Conservation (phyloP, 2,797 vertebrate genomes). For the Heterohyrax brucei region DNA sequence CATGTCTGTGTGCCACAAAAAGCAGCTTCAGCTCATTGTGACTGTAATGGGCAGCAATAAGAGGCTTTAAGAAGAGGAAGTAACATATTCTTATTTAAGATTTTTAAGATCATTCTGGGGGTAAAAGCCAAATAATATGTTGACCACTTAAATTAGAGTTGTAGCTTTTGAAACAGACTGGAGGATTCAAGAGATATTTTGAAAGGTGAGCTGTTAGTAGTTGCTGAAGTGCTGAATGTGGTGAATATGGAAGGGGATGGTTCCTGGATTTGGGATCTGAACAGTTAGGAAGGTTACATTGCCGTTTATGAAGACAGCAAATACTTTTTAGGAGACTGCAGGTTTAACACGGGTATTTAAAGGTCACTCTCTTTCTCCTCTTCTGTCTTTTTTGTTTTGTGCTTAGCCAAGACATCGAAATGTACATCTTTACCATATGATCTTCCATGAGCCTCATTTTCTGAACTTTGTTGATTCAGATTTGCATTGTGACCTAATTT, state of each 20-base stretch:
- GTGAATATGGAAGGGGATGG: background rate
- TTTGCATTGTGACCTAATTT: conserved; percentile 15
- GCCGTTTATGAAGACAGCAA: background rate
- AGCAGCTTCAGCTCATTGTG: background rate
- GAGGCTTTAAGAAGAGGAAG: conserved; percentile 12
- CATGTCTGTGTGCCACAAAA: background rate
- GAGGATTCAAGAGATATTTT: background rate
- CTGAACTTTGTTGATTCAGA: conserved; percentile 12
- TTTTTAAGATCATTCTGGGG: conserved; percentile 39
- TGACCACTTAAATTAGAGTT: background rate
- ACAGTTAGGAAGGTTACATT: background rate
- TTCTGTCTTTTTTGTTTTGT: conserved; percentile 19
- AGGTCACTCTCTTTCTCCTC: background rate
- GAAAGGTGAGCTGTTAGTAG: background rate
- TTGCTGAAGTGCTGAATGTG: background rate
- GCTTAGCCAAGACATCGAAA: background rate
- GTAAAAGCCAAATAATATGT: too few species aligned
- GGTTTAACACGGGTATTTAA: background rate
- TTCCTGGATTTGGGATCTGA: background rate
- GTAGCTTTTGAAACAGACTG: conserved; percentile 3
- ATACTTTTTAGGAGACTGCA: background rate
- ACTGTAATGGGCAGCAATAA: background rate
- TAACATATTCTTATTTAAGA: conserved; percentile 34
- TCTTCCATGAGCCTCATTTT: background rate
- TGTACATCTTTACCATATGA: background rate